Base-by-base conservation (phyloP, 2,113 vertebrate species). In the Cairina moschata region DNA sequence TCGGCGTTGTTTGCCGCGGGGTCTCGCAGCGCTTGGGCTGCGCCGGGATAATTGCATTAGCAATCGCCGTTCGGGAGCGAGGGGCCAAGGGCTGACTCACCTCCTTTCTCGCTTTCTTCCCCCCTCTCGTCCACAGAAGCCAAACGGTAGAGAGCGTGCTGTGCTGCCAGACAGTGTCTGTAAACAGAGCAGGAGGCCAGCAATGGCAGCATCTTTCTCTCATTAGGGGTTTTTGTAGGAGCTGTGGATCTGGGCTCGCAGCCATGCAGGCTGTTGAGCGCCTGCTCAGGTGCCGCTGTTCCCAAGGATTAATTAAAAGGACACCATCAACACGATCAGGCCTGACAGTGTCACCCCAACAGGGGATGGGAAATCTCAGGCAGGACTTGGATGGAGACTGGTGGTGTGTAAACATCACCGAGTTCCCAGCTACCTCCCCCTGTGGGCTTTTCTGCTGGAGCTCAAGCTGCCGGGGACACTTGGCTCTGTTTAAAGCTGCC, bases 161-260 rank as follows among this genome's bases (percentile, higher is more conserved):
- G 89, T 97, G 90, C 96, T 98, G 97, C 98, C 97, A 98, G 97
- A 98, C 95, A 29, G 90, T 34, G 91, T 98, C 97, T 97, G 96
- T 98, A 97, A 95, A 97, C 97, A 95, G 85, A 38, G 59, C 2
- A 1, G 15, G 2, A 81, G 97, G 97, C 98, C 98, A 98, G 97
- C 80, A 66, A 91, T 96, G 94, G 98, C 97, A 98, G 98, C 97
- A 98, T 98, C 98, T 98, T 98, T 98, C 98, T 98, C 98, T 98
- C 98, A 97, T 98, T 98, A 98, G 93, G 91, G 93, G 74, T 94
- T 97, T 97, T 97, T 78, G 89, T 96, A 96, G 96, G 97, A 98
- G 95, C 93, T 92, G 96, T 76, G 94, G 96, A 93, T 93, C 93
- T 67, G 73, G 97, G 97, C 85, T 88, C 18, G 44, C 93, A 69